Base-by-base conservation (phyloP, 2,113 vertebrate genomes). In the Thryonomys swinderianus region DNA sequence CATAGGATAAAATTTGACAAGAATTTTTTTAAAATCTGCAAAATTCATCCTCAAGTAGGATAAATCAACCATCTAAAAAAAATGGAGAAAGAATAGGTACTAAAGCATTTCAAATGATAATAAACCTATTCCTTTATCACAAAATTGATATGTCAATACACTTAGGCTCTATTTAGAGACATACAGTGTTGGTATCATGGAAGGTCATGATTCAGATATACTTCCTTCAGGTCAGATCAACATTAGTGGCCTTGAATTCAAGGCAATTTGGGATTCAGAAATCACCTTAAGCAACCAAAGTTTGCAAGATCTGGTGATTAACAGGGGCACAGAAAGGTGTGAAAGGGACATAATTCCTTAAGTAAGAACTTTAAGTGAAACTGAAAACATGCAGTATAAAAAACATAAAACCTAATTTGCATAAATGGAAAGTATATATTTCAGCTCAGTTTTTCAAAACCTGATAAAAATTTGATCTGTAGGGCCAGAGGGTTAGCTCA, bases 1-100 rank as follows among this genome's bases (percentile, higher is more conserved):
- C 34, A 61, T 9, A 67, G 45, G 89, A 93, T 74, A 13, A 79
- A 95, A 92, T 85, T 37, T 92, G 57, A 45, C 23, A 93, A 93
- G 32, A 78, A 42, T 55, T 74, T 32, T 1, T 83, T 40, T 66
- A 62, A 69, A 69, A 71, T 27, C 59, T 25, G 37, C 83, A 69
- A 32, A 67, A 55, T 67, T 76, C 69, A 86, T 81, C 14, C 34
- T 79, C 32, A 88, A 85, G 4, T 71, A 88, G 51, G 48, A 64
- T 80, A 76, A 79, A 78, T 2, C 25, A 62, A 34, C 23, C 90
- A 42, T 61, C 20, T 57, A 83, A 85, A 20, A 48, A 81, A 61
- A 66, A 1, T n/a, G n/a, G 48, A 1, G 18, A 48, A 53, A 42
- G 37, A 30, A 45, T 20, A 62, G 14, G 7, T 73, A 57, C 11